These are phyloP conservation scores for Probosciger aterrimus DNA, from an alignment of 2,113 vertebrate species.

Conservation along the genomic window DNA sequence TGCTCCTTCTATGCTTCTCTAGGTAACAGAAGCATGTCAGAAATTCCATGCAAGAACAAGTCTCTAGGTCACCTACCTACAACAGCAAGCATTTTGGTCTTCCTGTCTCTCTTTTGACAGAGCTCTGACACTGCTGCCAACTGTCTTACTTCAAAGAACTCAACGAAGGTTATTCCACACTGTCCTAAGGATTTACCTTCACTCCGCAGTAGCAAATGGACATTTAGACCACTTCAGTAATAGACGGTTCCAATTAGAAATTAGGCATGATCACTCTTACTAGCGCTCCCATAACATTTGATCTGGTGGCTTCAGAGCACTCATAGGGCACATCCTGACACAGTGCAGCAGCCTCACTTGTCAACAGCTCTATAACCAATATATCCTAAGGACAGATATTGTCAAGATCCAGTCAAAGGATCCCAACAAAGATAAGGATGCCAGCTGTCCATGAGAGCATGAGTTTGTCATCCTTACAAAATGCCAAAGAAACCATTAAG, in stretches of 20 bases:
- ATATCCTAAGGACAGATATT: not conserved
- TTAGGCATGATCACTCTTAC: not conserved
- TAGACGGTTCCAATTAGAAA: fast-evolving
- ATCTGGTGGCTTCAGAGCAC: not conserved
- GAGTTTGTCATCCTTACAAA: not conserved
- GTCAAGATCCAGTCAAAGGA: not conserved
- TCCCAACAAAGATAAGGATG: not conserved
- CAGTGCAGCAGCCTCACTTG: not conserved
- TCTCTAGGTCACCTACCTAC: not conserved
- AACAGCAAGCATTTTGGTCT: not conserved
- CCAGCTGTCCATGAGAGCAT: not conserved
- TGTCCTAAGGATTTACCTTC: not conserved
- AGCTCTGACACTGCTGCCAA: not conserved
- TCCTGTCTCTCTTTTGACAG: not conserved
- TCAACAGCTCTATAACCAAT: not conserved
- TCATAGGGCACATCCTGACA: not conserved
- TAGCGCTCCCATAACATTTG: not conserved
- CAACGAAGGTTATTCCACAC: not conserved
- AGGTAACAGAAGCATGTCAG: not conserved
- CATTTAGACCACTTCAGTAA: not conserved
- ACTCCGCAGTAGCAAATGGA: not conserved
- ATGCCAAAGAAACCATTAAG: not conserved
- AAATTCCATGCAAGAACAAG: not conserved
- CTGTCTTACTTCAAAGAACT: not conserved
- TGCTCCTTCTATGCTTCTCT: not conserved